Evolutionary conservation across 37 sponge, comb jelly and placozoan genomes (phyloP).

Genomic region (Oopsacas minuta): DNA sequence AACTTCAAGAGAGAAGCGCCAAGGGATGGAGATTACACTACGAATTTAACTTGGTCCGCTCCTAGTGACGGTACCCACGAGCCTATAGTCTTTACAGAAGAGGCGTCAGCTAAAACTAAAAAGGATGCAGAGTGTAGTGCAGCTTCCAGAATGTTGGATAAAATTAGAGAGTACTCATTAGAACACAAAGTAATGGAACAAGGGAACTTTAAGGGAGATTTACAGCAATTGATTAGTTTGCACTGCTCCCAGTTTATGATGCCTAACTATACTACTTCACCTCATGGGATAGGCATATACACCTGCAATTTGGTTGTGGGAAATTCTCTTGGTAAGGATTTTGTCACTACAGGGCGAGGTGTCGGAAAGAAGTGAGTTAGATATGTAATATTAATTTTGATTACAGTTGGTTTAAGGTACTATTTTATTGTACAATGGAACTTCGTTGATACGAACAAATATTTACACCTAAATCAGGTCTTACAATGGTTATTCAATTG

Average conservation of each 20-base stretch:
- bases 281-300: no score
- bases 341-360: background rate
- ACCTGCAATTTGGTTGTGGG: no score
- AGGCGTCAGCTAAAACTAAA: background rate
- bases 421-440: background rate
- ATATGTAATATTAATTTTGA: background rate
- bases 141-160: no score
- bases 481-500: no score
- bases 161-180: no score
- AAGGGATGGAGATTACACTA: background rate
- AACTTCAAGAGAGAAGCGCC: background rate
- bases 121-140: background rate
- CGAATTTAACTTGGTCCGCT: background rate
- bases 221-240: background rate
- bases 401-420: background rate
- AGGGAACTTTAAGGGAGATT: background rate
- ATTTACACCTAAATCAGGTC: no score
- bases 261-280: no score
- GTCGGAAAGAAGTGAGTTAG: background rate
- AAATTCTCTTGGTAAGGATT: background rate
- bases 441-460: background rate
- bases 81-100: background rate
- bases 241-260: no score
- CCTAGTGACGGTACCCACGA: background rate
- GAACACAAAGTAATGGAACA: no score